Evolutionary conservation across 1,140 invertebrate species (phyloP), one percentile per base, ranked within the genome.

Genomic region (Anthonomus grandis): DNA sequence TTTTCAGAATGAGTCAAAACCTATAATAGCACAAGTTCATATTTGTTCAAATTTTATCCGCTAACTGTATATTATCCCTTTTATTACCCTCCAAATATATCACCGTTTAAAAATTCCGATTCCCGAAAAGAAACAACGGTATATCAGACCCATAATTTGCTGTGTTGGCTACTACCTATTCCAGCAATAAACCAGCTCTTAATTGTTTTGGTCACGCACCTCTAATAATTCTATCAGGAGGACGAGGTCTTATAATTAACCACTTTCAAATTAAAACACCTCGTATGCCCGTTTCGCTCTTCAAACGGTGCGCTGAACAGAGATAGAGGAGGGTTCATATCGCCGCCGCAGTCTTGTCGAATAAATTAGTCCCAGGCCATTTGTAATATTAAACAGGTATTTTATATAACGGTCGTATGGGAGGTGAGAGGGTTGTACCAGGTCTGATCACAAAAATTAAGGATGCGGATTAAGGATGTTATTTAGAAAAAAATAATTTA

Each of bases 331-430:
- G 23, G 8, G 41, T 22, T 18, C 23, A 44, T 41, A 17, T 17
- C 38, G 38, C 17, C 3, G 1, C 38, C 17, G 38, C n/a, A n/a
- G n/a, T n/a, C n/a, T n/a, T n/a, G 10, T 13, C 41, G 41, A 44
- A 44, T 23, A 45, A 55, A 55, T 59, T 59, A 44, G 36, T 55
- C 57, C 39, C 21, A 34, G 41, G 41, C 50, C 57, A 59, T 59
- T 59, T 59, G 57, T 59, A 59, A 59, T 55, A 48, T 52, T 48
- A 49, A 48, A 31, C 19, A 36, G 23, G 24, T 42, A 52, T 59
- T 59, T 57, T 57, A 57, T 51, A 25, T 13, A 10, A 13, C 10
- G n/a, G n/a, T n/a, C n/a, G n/a, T n/a, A n/a, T n/a, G n/a, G n/a
- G n/a, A n/a, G n/a, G n/a, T n/a, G n/a, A n/a, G n/a, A n/a, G n/a